Evolutionary conservation across 2,888 invertebrate species (phyloP).

Genomic region (Leptothorax acervorum): DNA sequence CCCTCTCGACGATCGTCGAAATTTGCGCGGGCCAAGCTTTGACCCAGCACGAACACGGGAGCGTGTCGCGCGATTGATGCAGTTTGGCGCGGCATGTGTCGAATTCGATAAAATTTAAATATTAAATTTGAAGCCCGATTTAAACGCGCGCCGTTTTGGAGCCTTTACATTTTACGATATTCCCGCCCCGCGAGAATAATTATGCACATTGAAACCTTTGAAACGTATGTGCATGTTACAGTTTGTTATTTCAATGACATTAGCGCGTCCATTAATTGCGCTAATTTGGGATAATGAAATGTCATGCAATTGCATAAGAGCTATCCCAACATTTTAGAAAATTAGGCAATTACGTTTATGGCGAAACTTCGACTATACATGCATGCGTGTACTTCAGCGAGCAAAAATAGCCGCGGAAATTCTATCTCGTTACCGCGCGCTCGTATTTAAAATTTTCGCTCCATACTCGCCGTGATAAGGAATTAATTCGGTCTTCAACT

Average conservation of each 20-base stretch:
- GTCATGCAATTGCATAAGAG: conserved; percentile 3
- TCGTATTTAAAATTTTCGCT: neutral
- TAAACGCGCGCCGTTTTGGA: neutral
- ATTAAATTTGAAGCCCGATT: conserved; percentile 22
- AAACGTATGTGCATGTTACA: conserved; percentile 7
- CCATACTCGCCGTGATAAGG: neutral
- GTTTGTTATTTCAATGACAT: conserved; percentile 4
- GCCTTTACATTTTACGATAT: neutral
- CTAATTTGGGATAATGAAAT: conserved; percentile 39
- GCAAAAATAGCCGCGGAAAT: neutral
- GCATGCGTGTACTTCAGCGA: neutral
- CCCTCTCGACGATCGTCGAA: neutral
- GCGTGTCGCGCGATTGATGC: conserved; percentile 10
- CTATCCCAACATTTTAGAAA: conserved; percentile 18
- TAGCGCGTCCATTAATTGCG: conserved; percentile 29
- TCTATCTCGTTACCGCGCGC: neutral
- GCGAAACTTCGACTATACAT: neutral
- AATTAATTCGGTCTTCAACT: neutral
- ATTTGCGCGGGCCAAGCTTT: conserved; percentile 1
- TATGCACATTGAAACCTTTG: neutral
- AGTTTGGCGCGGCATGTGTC: neutral
- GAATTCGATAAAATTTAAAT: conserved; percentile 34
- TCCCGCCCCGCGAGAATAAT: neutral
- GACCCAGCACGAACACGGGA: neutral
- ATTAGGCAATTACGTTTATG: conserved; percentile 4